Evolutionary conservation across 2,888 invertebrate species (phyloP), one percentile per base, ranked within the genome.

Genomic region (Euphydryas editha): DNA sequence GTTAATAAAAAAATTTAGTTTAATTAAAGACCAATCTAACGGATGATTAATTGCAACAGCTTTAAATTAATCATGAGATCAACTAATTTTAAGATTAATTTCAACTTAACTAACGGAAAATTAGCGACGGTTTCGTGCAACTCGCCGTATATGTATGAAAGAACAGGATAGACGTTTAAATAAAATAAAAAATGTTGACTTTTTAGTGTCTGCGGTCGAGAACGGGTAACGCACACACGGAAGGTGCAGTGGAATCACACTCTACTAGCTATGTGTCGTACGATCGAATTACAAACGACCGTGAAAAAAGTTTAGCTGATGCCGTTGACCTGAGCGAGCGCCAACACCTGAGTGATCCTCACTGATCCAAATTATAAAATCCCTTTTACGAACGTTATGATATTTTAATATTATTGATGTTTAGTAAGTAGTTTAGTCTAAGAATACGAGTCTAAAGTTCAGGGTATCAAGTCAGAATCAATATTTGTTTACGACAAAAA

Each of bases 241-340:
- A 62, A 61, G 57, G 62, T 62, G 64, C 68, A 62, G 55, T 59
- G 60, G 60, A 59, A 54, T 37, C 59, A 47, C 59, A 59, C 58
- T 63, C 59, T 21, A 65, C 64, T 54, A 54, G 15, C 21, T 21
- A 15, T 15, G 37, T 42, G 46, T 30, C n/a, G 36, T 21, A 65
- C 75, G 74, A 78, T 76, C 74, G 76, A 76, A 78, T 77, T 74
- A 75, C 75, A 72, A 68, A 75, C 71, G 72, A 72, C 73, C 72
- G 71, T 73, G 74, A 77, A 82, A 76, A 78, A 77, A 75, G 65
- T 55, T 59, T 51, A 59, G 74, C 71, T 68, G 71, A 72, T 79
- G 85, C 76, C 82, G 76, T 83, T 83, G 85, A 85, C 85, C 84
- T 69, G 74, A 56, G 58, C 37, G 24, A 61, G n/a, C n/a, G 30